Evolutionary conservation across 1,140 invertebrate species (phyloP).

Genomic region (Drosophila watanabei): DNA sequence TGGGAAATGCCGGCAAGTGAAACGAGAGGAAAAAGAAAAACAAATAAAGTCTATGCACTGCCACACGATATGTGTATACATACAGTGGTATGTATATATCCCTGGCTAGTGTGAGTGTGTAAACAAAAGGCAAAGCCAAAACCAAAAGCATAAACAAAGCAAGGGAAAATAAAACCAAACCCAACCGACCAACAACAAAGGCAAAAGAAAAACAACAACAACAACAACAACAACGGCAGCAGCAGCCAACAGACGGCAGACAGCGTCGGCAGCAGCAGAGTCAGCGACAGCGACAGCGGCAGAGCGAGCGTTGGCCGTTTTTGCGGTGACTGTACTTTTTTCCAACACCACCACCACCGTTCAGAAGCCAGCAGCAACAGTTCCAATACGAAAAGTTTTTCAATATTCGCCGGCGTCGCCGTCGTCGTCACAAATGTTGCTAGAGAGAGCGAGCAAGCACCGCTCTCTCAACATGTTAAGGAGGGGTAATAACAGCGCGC

Average conservation of each 20-base stretch:
- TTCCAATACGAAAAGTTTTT: constrained; percentile 82
- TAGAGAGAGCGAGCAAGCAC: constrained; percentile 43
- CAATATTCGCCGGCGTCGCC: constrained; percentile 77
- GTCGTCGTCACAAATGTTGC: constrained; percentile 75
- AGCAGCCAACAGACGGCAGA: constrained; percentile 33
- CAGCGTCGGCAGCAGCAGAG: constrained; percentile 44
- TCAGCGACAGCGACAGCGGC: constrained; percentile 43
- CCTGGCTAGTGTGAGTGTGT: constrained; percentile 30
- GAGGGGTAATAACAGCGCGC: constrained; percentile 15
- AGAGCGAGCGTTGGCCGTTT: constrained; percentile 57
- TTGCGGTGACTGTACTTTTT: constrained; percentile 84
- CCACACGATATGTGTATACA: constrained; percentile 15
- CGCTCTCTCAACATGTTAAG: constrained; percentile 23
- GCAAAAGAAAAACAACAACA: constrained; percentile 17
- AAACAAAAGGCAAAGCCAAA: constrained; percentile 60
- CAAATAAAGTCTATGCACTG: constrained; percentile 60
- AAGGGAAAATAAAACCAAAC: constrained; percentile 55
- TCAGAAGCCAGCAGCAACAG: constrained; percentile 78
- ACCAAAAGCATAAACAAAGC: constrained; percentile 53
- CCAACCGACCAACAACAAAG: constrained; percentile 53
- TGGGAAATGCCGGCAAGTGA: constrained; percentile 71
- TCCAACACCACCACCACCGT: constrained; percentile 49
- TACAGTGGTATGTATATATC: not conserved
- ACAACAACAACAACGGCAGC: constrained; percentile 25
- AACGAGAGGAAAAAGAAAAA: constrained; percentile 19